Evolutionary conservation across 2,113 vertebrate genomes (phyloP), one percentile per base, ranked within the genome.

Genomic region (Paraplagusia blochii): DNA sequence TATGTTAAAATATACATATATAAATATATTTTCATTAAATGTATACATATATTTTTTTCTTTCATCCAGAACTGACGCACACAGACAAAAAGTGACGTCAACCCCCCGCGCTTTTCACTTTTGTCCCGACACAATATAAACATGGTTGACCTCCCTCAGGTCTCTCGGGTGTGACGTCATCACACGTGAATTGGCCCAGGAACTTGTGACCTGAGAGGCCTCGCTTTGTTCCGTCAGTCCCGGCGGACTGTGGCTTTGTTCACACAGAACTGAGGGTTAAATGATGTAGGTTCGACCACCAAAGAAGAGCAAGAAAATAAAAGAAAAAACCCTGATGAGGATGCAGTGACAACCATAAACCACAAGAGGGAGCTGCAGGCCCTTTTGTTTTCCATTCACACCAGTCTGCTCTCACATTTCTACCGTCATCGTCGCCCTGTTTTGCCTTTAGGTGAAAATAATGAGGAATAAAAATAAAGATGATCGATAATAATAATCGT

Each of bases 1-100:
- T 29, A 29, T 81, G 74, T 85, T 83, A 86, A 86, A 87, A 88
- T 87, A 89, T 85, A 88, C 84, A 88, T 85, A 87, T 88, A 89
- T 88, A 66, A 79, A 78, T 85, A 82, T 81, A 63, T 81, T 84
- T 29, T 29, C 2, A 29, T 29, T 85, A 85, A 87, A 88, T 87
- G 88, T 85, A 88, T 85, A 88, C 84, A 86, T 88, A 89, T 88
- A 66, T 78, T 77, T 85, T 83, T 81, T 81, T 83, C 81, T 81
- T 59, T 82, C 39, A 58, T 79, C 87, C 79, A 80, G 71, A 80
- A 80, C 54, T 35, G 62, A 78, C 75, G 77, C 69, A 80, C 76
- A 85, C 2, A 38, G 6, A 36, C 35, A 78, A 80, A 83, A 11
- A 39, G 8, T 12, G 61, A 81, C 86, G 82, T 76, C 63, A 77